Percentiles rank a stretch among this genome's conserved stretches.
These are phyloP conservation scores for Papilio polyxenes DNA, from an alignment of 1,140 invertebrate species.

Conservation along the genomic window DNA sequence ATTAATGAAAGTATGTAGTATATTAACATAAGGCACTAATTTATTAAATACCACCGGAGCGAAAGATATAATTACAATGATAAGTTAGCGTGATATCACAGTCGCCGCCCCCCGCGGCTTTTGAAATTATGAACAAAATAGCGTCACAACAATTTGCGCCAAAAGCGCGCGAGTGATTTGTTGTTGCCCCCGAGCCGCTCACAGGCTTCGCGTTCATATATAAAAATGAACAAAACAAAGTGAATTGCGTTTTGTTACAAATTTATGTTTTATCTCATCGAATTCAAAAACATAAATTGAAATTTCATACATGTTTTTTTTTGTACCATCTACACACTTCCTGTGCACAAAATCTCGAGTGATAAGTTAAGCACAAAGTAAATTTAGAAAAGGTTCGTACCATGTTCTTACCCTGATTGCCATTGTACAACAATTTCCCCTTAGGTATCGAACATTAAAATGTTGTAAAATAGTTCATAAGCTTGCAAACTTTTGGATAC, in stretches of 20 bases:
- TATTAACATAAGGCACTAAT: background rate
- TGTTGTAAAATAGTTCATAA: no score
- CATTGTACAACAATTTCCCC: no score
- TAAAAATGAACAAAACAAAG: constrained; percentile 25
- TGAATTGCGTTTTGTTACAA: background rate
- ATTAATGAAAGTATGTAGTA: no score
- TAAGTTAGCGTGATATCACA: background rate
- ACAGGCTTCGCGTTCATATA: background rate
- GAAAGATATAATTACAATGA: background rate
- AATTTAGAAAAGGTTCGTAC: no score
- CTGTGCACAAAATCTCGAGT: background rate
- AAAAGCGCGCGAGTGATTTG: constrained; percentile 24
- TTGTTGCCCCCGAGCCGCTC: background rate
- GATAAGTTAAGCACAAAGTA: no score
- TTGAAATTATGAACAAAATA: constrained; percentile 12
- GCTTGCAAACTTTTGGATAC: background rate
- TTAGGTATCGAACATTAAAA: no score
- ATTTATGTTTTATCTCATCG: background rate
- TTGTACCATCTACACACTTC: background rate
- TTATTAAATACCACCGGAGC: background rate
- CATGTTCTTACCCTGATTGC: no score
- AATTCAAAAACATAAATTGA: background rate
- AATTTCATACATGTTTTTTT: background rate
- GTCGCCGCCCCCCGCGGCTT: background rate
- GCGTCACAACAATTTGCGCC: constrained; percentile 25